Conservation (phyloP, 1,140 invertebrate species). For the Drosophila tsacasi region DNA sequence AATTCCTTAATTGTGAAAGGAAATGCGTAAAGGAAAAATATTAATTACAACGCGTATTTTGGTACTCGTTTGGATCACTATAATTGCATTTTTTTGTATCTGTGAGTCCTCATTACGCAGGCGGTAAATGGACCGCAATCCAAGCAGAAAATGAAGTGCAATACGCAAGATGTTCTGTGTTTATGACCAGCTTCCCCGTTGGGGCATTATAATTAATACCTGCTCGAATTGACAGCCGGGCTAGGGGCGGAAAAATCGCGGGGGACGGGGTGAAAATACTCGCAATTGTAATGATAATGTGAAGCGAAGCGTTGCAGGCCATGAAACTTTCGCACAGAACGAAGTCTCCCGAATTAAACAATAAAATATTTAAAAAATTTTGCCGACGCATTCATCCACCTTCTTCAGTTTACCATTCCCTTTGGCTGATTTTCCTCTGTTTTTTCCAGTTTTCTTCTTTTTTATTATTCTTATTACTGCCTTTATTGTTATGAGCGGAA, state of each 20-base stretch:
- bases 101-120: slow-evolving; percentile 22
- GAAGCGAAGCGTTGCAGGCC: slow-evolving; percentile 33
- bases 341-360: slow-evolving; percentile 37
- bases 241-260: not conserved
- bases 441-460: slow-evolving; percentile 7
- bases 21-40: slow-evolving; percentile 17
- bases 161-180: slow-evolving; percentile 27
- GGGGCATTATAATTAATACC: slow-evolving; percentile 61
- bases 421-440: slow-evolving; percentile 9
- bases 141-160: slow-evolving; percentile 65
- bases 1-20: not conserved
- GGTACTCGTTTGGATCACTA: slow-evolving; percentile 3
- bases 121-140: slow-evolving; percentile 41
- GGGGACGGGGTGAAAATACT: slow-evolving; percentile 14
- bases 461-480: slow-evolving; percentile 55
- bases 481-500: slow-evolving; percentile 48
- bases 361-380: slow-evolving; percentile 66
- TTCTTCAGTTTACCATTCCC: slow-evolving; percentile 2
- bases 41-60: slow-evolving; percentile 38
- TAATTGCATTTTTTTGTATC: slow-evolving; percentile 41
- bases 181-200: slow-evolving; percentile 21
- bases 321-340: slow-evolving; percentile 37
- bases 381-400: slow-evolving; percentile 16
- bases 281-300: slow-evolving; percentile 63
- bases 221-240: slow-evolving; percentile 16